Evolutionary conservation across 2,113 vertebrate species (phyloP), one percentile per base, ranked within the genome.

Genomic region (Rhabdomys dilectus): DNA sequence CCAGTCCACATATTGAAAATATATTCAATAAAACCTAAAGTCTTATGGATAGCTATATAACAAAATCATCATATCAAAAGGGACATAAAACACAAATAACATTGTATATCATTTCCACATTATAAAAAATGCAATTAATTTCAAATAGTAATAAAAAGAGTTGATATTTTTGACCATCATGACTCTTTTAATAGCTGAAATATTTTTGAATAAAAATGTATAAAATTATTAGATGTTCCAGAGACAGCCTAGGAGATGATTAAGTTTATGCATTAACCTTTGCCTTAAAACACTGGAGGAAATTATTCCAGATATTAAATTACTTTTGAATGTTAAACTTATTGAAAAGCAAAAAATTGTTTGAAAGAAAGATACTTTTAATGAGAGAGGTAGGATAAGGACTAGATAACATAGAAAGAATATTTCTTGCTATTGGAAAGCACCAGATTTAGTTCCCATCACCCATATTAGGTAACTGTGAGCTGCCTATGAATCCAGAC

Each of bases 201-300:
- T 39, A 21, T 88, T 76, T 91, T 93, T 70, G 1, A 88, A 22
- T 90, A 94, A 93, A 88, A 97, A 85, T 81, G 56, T 73, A 92
- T 89, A 56, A 95, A 96, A 91, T 60, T 1, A n/a, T 64, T 19
- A 0, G 7, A 91, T 97, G 10, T 6, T 92, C 64, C 93, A 96
- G 97, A 96, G 68, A 95, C 4, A 78, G 48, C 3, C 9, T 84
- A 95, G 66, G 77, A 97, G 22, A 73, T 88, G n/a, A 94, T 95
- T 89, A 89, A 70, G 84, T 93, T 93, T 77, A 88, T 72, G 26
- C 70, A 89, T 80, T 89, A 88, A 81, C 7, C 26, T 73, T 94
- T 76, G 22, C 19, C 80, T 17, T 53, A 75, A 96, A 89, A 86
- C 24, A 81, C n/a, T 73, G 1, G 10, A 93, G n/a, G n/a, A 89